Evolutionary conservation across 2,888 invertebrate genomes (phyloP), one percentile per base, ranked within the genome.

Genomic region (Hypselothyrea guttata): DNA sequence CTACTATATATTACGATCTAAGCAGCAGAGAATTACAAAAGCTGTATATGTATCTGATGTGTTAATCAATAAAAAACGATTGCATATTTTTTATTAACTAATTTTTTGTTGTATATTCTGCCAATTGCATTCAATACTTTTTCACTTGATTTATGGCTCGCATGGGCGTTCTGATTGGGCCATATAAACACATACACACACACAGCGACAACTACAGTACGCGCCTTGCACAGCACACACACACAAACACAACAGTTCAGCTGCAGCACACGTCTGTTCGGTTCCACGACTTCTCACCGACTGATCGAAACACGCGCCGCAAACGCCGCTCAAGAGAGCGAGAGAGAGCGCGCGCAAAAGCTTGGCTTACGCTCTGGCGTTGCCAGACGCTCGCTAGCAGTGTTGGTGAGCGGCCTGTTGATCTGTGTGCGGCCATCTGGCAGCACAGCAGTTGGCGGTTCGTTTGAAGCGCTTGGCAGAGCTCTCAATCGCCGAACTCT

Each of bases 51-150:
- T 60, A 34, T 55, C 40, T 58, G 56, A 74, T 79, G 74, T 83
- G 79, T 74, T 79, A 71, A 83, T 79, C 74, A 79, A 83, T 71
- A 64, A 58, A 54, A 60, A 71, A 68, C 49, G 54, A 45, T 57
- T 56, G 34, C 55, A 54, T 60, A 69, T 66, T 71, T 56, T 47
- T 54, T 55, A n/a, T n/a, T n/a, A n/a, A n/a, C n/a, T n/a, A n/a
- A n/a, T n/a, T 34, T 38, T 54, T 55, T 41, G 30, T 46, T 22
- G 22, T 22, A 22, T 22, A 22, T 4, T 22, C 2, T 22, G 2
- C 22, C 22, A 22, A 2, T 22, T 4, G 42, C 65, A 60, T 65
- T 44, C 42, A 69, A 61, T 71, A 44, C 60, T 53, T 56, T 22
- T 70, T 53, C 58, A 64, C 58, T 59, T 58, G 64, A 58, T 64